A percentile compares a stretch with the other conserved stretches of the same genome.
Conservation (phyloP, 2,113 vertebrate species). For the Rhinogobius similis region DNA sequence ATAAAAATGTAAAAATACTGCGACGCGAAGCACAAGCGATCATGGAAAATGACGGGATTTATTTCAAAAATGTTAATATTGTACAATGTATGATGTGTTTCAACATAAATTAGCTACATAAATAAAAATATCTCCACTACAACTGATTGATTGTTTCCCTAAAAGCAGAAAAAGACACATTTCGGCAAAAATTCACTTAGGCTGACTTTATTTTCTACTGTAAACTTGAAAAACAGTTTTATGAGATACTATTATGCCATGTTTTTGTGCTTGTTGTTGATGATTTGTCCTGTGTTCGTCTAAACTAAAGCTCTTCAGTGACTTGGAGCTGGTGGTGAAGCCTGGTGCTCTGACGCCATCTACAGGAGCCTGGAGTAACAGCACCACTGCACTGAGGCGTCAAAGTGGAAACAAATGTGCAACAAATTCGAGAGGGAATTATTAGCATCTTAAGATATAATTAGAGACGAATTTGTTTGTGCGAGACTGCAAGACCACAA, state of each 20-base stretch:
- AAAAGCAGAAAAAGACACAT: too few species aligned
- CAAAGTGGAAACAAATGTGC: neutral
- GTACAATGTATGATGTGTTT: too few species aligned
- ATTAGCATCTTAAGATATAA: neutral
- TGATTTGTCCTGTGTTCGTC: neutral
- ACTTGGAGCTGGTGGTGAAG: constrained; percentile 71
- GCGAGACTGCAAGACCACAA: neutral
- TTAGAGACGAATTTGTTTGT: neutral
- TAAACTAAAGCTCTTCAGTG: neutral
- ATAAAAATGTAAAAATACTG: neutral
- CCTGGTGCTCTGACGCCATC: constrained; percentile 99
- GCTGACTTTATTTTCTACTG: too few species aligned
- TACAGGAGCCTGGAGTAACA: constrained; percentile 86
- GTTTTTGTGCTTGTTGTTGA: neutral
- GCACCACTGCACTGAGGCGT: neutral
- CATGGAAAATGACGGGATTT: too few species aligned
- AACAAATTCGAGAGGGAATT: neutral
- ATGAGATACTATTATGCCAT: neutral
- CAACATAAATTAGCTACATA: too few species aligned
- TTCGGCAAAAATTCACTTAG: too few species aligned
- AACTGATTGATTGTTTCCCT: too few species aligned
- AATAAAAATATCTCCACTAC: too few species aligned
- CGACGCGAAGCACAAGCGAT: too few species aligned
- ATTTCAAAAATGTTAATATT: too few species aligned
- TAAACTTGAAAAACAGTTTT: neutral